Evolutionary conservation across 2,797 vertebrate species (phyloP), one percentile per base, ranked within the genome.

Genomic region (Acanthis flammea): DNA sequence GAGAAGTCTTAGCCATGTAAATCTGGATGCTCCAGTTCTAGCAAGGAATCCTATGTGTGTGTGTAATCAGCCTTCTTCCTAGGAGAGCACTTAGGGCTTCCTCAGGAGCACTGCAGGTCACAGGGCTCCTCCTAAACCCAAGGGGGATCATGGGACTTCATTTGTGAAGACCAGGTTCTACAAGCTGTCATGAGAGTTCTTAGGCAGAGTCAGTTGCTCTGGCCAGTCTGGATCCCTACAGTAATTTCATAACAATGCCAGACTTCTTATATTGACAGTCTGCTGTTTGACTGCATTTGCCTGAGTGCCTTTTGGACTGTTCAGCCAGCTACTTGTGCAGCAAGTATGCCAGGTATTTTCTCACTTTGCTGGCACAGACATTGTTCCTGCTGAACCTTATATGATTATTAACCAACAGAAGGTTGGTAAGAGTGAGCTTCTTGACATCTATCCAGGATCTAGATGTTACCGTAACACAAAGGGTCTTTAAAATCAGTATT

Each of bases 21-120:
- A 67, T 90, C 80, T 93, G 92, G 92, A 76, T 79, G 67, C 63
- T 84, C 83, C 77, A 63, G 88, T 95, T 93, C 70, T 48, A 73
- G 84, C 48, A 81, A 63, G 57, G 53, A 74, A 39, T 53, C 45
- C 18, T 30, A 2, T 1, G 4, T 33, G 41, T 54, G 7, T 39
- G 18, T 79, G n/a, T 73, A 44, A 53, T 77, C 75, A 90, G 45
- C 47, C 60, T 70, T n/a, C 39, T 90, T 77, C 60, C 67, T 78
- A 4, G 21, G 21, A 60, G 90, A 72, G 79, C 3, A 1, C 37
- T 65, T 10, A 12, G 35, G 12, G 18, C 68, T 62, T 65, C 68
- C 74, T 48, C 31, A 55, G 89, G 58, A 74, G 51, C 42, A 14
- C 44, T 70, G 53, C 55, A 65, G 78, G 70, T 90, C 81, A 47